Evolutionary conservation across 2,797 vertebrate genomes (phyloP).

Genomic region (Columba guinea): DNA sequence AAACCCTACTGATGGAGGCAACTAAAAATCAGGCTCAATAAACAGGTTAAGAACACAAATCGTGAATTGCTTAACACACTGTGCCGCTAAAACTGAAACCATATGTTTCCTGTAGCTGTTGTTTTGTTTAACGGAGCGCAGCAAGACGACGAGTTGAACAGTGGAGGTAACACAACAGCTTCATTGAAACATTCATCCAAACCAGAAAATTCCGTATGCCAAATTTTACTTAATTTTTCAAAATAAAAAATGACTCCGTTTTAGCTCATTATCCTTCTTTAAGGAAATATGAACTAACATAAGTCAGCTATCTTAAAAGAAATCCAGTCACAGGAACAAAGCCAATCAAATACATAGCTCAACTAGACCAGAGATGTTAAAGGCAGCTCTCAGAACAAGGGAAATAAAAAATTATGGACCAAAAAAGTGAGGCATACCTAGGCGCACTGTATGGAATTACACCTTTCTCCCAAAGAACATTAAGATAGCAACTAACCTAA

Average conservation of each 20-base stretch:
- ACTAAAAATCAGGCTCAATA: neutral
- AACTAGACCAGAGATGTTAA: neutral
- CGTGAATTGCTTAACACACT: neutral
- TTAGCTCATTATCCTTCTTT: neutral
- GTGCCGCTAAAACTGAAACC: neutral
- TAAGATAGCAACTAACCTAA: neutral
- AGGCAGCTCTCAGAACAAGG: neutral
- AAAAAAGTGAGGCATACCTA: neutral
- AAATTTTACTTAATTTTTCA: neutral
- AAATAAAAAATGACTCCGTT: neutral
- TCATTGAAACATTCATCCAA: neutral
- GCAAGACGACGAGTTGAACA: neutral
- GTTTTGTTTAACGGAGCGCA: neutral
- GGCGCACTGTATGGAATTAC: accelerated
- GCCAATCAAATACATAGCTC: neutral
- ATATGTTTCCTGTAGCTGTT: neutral
- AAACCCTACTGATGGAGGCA: neutral
- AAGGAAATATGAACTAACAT: neutral
- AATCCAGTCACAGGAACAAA: neutral
- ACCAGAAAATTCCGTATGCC: neutral
- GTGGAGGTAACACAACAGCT: accelerated
- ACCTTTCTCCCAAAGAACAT: neutral
- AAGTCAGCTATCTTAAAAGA: neutral
- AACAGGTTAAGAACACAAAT: conserved; percentile 51
- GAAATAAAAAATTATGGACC: neutral